Percentiles rank a stretch among this genome's conserved stretches.
Evolutionary conservation across 1,140 invertebrate species (phyloP).

Genomic region (Rhopalosiphum padi): DNA sequence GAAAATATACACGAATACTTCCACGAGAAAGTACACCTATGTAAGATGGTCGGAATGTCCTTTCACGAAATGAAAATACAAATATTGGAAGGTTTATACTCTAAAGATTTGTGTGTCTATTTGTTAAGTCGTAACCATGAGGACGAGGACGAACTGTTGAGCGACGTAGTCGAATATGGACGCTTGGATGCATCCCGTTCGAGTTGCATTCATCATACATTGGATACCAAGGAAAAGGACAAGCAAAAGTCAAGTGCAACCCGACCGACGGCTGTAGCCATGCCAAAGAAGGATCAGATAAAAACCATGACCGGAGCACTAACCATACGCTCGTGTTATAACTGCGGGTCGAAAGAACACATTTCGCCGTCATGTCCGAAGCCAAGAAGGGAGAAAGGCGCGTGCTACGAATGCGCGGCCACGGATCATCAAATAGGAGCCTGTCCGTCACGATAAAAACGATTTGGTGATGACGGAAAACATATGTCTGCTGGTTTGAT

Average conservation of each 20-base stretch:
- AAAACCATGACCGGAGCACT: not conserved
- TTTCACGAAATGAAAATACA: not conserved
- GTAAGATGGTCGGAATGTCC: not conserved
- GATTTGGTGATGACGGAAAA: not conserved
- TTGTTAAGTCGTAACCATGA: not conserved
- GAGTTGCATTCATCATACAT: not conserved
- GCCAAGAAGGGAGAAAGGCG: not conserved
- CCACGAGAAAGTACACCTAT: not conserved
- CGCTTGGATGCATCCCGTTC: not conserved
- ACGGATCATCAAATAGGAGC: not conserved
- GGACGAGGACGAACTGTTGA: not conserved
- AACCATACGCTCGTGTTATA: not conserved
- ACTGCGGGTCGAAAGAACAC: not conserved
- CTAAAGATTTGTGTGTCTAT: not conserved
- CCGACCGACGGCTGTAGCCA: too few relatives aligned
- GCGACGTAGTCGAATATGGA: not conserved
- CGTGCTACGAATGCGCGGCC: not conserved
- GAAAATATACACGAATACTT: not conserved
- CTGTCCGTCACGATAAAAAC: not conserved
- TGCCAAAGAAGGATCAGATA: not conserved
- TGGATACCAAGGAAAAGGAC: not conserved
- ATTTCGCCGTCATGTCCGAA: not conserved
- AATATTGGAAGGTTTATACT: not conserved
- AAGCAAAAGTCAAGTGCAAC: not conserved
- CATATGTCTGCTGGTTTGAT: not conserved